Base-by-base conservation (phyloP, 2,113 vertebrate species). In the Sarotherodon lohbergeri region DNA sequence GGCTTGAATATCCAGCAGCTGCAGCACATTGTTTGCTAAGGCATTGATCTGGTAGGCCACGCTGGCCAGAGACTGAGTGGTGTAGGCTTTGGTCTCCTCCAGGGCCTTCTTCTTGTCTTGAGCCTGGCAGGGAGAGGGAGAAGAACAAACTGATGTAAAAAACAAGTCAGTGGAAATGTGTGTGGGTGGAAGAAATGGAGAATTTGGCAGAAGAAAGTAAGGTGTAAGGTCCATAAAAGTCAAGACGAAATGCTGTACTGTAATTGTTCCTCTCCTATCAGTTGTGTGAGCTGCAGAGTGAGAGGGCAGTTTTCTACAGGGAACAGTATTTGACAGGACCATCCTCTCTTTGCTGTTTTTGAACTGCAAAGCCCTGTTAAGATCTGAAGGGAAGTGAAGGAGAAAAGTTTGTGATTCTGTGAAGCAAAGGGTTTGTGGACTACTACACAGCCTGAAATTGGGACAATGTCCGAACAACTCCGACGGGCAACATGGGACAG, bases 11-110 rank as follows among this genome's bases (percentile, higher is more conserved):
- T 99, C 98, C 97, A 99, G 96, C 95, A 99, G 96, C 50, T 99
- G 99, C 91, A 99, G 97, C 61, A 99, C 99, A 97, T 99, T 99
- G 97, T 99, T 99, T 90, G 98, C 99, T 97, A 99, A 95, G 94
- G 98, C 98, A 97, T 99, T 99, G 96, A 99, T 99, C 96, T 99
- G 99, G 96, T 99, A 99, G 95, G 98, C 98, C 94, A 99, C 99
- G 66, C 98, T 99, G 93, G 99, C 99, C 97, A 99, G 96, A 94
- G 99, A 99, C 81, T 99, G 99, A 90, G 99, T 99, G 90, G 99
- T 99, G 89, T 99, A 99, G 84, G 99, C 98, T 97, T 99, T 99
- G 96, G 99, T 99, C 96, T 99, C 99, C 96, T 99, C 99, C 96
- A 99, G 96, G 88, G 99, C 99, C 97, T 99, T 99, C 96, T 98